A percentile compares a stretch with the other conserved stretches of the same genome.
These are phyloP conservation scores for Chrysomallon squamiferum DNA, from an alignment of 1,140 invertebrate genomes.

Conservation along the genomic window DNA sequence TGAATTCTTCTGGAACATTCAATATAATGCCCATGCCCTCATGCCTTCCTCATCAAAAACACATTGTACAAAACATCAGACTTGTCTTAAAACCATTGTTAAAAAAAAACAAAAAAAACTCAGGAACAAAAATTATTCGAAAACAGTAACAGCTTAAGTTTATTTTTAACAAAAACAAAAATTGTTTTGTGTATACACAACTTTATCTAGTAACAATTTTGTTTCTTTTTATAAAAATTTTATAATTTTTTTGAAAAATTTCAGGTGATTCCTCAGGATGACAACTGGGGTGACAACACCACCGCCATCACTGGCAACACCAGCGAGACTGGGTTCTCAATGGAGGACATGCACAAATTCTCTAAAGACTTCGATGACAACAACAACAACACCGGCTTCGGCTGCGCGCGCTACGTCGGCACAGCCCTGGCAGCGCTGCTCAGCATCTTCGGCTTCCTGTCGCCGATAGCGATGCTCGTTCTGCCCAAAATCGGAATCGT, in stretches of 20 bases:
- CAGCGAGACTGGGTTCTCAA: slow-evolving; percentile 81
- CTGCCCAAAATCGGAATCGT: slow-evolving; percentile 74
- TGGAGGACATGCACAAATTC: slow-evolving; percentile 76
- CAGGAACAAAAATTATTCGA: too few relatives aligned
- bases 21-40: too few relatives aligned
- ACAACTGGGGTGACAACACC: slow-evolving; percentile 98
- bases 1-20: too few relatives aligned
- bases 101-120: too few relatives aligned
- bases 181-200: too few relatives aligned
- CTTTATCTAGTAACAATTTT: too few relatives aligned
- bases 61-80: too few relatives aligned
- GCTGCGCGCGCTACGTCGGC: slow-evolving; percentile 65
- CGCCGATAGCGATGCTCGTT: slow-evolving; percentile 92
- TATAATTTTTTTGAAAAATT: slow-evolving; percentile 51
- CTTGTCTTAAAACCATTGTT: too few relatives aligned
- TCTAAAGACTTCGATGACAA: slow-evolving; percentile 56
- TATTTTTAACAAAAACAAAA: too few relatives aligned
- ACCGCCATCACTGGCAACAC: slow-evolving; percentile 97
- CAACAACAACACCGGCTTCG: slow-evolving; percentile 63
- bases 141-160: too few relatives aligned
- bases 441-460: slow-evolving; percentile 83
- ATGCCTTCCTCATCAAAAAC: too few relatives aligned
- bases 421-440: slow-evolving; percentile 78
- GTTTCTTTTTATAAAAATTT: too few relatives aligned
- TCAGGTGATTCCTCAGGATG: slow-evolving; percentile 90